A percentile compares a stretch with the other conserved stretches of the same genome.
Evolutionary conservation across 23 tunicate genomes (phyloP).

Genomic region (Styela clava): DNA sequence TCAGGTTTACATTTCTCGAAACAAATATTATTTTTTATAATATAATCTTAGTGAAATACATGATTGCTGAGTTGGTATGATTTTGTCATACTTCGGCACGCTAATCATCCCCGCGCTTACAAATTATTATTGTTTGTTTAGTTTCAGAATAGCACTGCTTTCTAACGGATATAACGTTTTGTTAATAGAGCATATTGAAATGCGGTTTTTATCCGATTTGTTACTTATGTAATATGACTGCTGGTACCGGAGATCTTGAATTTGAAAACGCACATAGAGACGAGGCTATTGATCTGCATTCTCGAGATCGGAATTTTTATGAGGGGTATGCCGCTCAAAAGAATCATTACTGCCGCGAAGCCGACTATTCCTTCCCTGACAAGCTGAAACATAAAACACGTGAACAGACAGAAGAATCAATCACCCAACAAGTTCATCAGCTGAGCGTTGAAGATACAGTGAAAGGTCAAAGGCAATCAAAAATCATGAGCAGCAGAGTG

Average conservation of each 20-base stretch:
- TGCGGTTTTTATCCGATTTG: too few species aligned
- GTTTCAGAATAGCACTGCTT: too few species aligned
- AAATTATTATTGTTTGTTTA: too few species aligned
- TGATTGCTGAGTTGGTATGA: too few species aligned
- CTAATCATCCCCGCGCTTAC: too few species aligned
- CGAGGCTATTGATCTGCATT: background rate
- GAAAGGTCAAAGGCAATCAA: background rate
- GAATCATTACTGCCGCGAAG: background rate
- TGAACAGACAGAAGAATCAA: background rate
- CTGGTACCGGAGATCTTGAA: slow-evolving; percentile 3
- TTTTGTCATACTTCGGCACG: too few species aligned
- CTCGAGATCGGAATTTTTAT: slow-evolving; percentile 12
- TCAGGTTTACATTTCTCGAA: too few species aligned
- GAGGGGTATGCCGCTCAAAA: slow-evolving; percentile 18
- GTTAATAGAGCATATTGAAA: too few species aligned
- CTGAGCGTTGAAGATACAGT: background rate
- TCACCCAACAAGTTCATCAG: background rate
- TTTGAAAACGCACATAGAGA: slow-evolving; percentile 1
- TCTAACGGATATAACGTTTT: too few species aligned
- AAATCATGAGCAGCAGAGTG: slow-evolving; percentile 25
- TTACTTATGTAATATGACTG: slow-evolving; percentile 22
- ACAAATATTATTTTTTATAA: too few species aligned
- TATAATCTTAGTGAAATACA: too few species aligned
- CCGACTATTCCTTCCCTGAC: slow-evolving; percentile 9
- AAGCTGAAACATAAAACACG: background rate